Evolutionary conservation across 2,888 invertebrate genomes (phyloP).

Genomic region (Amphiduros pacificus): DNA sequence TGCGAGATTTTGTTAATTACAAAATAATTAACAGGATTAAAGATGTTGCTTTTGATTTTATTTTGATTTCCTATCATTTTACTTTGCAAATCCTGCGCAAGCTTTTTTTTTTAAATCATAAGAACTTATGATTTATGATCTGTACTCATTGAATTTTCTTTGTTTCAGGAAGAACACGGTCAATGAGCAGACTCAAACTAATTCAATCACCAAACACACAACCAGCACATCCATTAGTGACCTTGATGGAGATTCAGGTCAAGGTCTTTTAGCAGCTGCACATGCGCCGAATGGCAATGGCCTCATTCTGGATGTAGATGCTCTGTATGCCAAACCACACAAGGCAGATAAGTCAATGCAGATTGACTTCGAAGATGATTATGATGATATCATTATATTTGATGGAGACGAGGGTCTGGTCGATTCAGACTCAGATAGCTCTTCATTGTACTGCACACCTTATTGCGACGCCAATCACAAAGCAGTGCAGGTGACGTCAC

Average conservation of each 20-base stretch:
- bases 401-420: not conserved
- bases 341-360: conserved; percentile 9
- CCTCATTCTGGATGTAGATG: not conserved
- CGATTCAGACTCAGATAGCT: conserved; percentile 2
- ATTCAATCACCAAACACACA: not conserved
- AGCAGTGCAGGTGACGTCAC: conserved; percentile 10
- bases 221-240: not conserved
- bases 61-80: too few species aligned
- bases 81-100: too few species aligned
- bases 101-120: too few species aligned
- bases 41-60: too few species aligned
- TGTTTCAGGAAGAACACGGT: conserved; percentile 3
- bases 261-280: conserved; percentile 5
- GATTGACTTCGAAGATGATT: conserved; percentile 14
- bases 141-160: not conserved
- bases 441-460: not conserved
- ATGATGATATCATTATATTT: not conserved
- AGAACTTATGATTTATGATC: too few species aligned
- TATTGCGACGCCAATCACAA: conserved; percentile 5
- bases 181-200: conserved; percentile 17
- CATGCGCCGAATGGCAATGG: not conserved
- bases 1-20: too few species aligned
- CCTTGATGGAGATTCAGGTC: conserved; percentile 15
- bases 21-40: too few species aligned
- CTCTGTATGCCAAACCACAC: not conserved